phyloP scores from a whole-genome alignment of 2,888 invertebrate species.

The Eurois occulta region DNA sequence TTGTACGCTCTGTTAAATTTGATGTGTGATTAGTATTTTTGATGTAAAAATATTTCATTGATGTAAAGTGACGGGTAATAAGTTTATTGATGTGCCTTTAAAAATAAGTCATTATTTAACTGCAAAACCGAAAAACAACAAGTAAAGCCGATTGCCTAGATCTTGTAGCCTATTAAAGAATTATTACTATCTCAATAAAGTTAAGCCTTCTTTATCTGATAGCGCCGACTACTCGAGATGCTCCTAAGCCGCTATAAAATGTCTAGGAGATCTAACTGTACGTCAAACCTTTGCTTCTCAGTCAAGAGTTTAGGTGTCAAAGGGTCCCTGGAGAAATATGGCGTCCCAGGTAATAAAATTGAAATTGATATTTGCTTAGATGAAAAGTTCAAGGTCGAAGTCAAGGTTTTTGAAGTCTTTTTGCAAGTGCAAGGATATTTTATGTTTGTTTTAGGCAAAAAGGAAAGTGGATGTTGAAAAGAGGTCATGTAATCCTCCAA shows the following conservation, averaged over 20 bases:
- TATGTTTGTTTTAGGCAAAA: conserved; percentile 13
- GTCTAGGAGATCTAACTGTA: conserved; percentile 12
- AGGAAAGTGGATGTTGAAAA: conserved; percentile 13
- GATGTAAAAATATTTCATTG: too few species aligned
- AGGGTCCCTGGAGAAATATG: conserved; percentile 44
- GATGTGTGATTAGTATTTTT: too few species aligned
- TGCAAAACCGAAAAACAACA: conserved; percentile 20
- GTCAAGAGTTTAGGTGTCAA: conserved; percentile 32
- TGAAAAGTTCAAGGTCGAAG: neutral
- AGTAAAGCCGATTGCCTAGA: conserved; percentile 19
- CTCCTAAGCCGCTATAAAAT: conserved; percentile 57
- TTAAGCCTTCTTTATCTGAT: conserved; percentile 71
- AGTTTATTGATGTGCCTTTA: too few species aligned
- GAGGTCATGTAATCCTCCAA: conserved; percentile 1
- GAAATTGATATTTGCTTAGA: conserved; percentile 1
- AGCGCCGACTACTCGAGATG: conserved; percentile 62
- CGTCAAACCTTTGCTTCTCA: conserved; percentile 35
- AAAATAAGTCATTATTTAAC: neutral
- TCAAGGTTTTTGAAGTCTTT: neutral
- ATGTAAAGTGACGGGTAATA: too few species aligned
- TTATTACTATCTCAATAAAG: conserved; percentile 67
- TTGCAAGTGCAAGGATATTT: conserved; percentile 6
- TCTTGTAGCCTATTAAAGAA: conserved; percentile 54
- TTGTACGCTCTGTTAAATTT: too few species aligned
- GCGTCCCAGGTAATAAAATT: conserved; percentile 56